phyloP scores from a whole-genome alignment of 35 echinoderm and acorn worm genomes.

The Anneissia japonica region DNA sequence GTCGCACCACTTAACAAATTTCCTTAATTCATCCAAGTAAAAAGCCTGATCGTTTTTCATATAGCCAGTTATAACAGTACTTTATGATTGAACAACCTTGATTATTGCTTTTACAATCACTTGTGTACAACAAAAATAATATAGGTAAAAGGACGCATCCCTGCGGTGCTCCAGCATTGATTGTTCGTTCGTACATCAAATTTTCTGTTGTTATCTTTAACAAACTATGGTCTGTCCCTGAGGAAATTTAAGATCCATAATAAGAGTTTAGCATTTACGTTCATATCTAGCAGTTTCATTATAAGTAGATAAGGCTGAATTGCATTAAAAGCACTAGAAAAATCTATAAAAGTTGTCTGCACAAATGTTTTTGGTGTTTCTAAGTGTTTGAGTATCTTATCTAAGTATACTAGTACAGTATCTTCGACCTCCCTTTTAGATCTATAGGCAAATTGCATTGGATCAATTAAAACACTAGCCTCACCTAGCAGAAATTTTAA shows the following conservation, averaged over 20 bases:
- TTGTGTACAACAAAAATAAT: slow-evolving; percentile 11
- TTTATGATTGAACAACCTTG: slow-evolving; percentile 7
- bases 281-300: not conserved
- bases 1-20: slow-evolving; percentile 15
- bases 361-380: slow-evolving; percentile 21
- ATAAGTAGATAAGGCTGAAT: slow-evolving; percentile 4
- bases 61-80: slow-evolving; percentile 10
- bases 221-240: not conserved
- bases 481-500: not conserved
- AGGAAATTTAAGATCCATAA: not conserved
- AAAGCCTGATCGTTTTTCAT: not conserved
- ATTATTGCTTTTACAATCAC: slow-evolving; percentile 9
- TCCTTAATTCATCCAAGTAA: not conserved
- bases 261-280: not conserved
- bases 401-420: not conserved
- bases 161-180: slow-evolving; percentile 8
- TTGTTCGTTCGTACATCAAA: not conserved
- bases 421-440: slow-evolving; percentile 4
- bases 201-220: not conserved
- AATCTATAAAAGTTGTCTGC: not conserved
- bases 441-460: slow-evolving; percentile 15
- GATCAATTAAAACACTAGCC: not conserved
- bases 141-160: not conserved
- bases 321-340: slow-evolving; percentile 6
- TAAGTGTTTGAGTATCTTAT: slow-evolving; percentile 9